Conservation (phyloP, 2,113 vertebrate species). For the Nothobranchius kuhntae region DNA sequence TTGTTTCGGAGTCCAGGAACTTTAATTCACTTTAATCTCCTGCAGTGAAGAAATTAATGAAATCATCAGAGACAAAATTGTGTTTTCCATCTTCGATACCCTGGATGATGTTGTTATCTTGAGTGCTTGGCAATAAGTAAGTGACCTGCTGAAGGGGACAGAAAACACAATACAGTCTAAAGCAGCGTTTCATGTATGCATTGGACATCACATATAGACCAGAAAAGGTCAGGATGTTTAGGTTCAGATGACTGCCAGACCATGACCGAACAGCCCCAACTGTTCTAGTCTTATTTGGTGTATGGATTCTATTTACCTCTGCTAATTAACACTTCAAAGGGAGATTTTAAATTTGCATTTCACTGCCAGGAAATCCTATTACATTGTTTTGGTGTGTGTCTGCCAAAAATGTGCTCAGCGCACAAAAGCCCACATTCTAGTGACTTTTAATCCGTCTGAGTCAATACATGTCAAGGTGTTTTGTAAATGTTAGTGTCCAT, state of each 20-base stretch:
- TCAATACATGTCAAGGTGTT: constrained; percentile 66
- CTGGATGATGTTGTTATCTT: constrained; percentile 42
- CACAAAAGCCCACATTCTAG: constrained; percentile 72
- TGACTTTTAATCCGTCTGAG: constrained; percentile 74
- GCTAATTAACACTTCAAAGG: constrained; percentile 62
- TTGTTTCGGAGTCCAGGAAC: constrained; percentile 52
- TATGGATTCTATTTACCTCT: constrained; percentile 56
- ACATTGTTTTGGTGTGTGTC: constrained; percentile 59
- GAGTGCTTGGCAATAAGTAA: constrained; percentile 34
- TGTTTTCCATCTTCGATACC: constrained; percentile 47
- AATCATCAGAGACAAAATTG: constrained; percentile 67
- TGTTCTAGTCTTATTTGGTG: constrained; percentile 26
- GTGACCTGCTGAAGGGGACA: constrained; percentile 35
- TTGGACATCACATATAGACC: too few species aligned
- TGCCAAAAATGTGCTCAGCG: constrained; percentile 64
- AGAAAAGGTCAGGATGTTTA: too few species aligned
- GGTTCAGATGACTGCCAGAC: constrained; percentile 8
- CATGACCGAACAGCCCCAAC: constrained; percentile 1
- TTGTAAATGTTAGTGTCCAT: constrained; percentile 66
- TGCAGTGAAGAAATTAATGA: constrained; percentile 59
- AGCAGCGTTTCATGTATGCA: background rate
- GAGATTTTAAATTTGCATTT: constrained; percentile 56
- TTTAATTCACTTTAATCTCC: constrained; percentile 65
- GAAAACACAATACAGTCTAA: constrained; percentile 8
- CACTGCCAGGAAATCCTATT: constrained; percentile 66